Conservation (phyloP, 2,888 invertebrate genomes). For the Clitarchus hookeri region DNA sequence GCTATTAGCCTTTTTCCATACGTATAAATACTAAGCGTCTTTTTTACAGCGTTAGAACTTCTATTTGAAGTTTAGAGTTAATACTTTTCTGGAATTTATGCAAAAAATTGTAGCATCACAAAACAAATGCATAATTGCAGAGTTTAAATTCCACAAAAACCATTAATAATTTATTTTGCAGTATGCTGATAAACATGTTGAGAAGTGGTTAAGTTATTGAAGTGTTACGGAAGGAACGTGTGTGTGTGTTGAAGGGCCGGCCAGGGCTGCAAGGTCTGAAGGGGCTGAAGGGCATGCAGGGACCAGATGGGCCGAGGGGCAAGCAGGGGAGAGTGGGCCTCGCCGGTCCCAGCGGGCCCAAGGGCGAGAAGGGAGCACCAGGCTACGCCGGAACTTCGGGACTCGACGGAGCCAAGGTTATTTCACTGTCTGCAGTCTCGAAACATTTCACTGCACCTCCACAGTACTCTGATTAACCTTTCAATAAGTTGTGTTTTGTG, state of each 20-base stretch:
- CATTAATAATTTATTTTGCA: background rate
- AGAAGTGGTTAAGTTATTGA: too few relatives aligned
- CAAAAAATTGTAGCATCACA: too few relatives aligned
- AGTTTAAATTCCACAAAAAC: background rate
- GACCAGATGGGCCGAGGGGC: conserved; percentile 65
- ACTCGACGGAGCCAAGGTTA: conserved; percentile 64
- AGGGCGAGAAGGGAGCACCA: conserved; percentile 85
- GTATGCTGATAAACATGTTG: too few relatives aligned
- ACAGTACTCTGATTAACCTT: too few relatives aligned
- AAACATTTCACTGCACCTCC: too few relatives aligned
- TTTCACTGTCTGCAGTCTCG: background rate
- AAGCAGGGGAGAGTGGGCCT: conserved; percentile 64
- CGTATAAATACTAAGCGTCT: too few relatives aligned
- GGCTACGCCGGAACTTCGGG: conserved; percentile 77
- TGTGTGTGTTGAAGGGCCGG: conserved; percentile 48
- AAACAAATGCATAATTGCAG: background rate
- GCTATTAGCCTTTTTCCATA: too few relatives aligned
- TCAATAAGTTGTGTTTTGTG: too few relatives aligned
- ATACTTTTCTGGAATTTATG: too few relatives aligned
- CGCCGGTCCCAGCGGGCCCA: conserved; percentile 68
- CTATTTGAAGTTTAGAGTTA: too few relatives aligned
- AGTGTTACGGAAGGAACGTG: too few relatives aligned
- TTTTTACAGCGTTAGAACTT: too few relatives aligned
- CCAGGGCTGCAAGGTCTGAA: conserved; percentile 53
- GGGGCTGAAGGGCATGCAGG: conserved; percentile 71